A percentile compares a stretch with the other conserved stretches of the same genome.
Conservation (phyloP, 2,797 vertebrate species). For the Sphenodon punctatus region DNA sequence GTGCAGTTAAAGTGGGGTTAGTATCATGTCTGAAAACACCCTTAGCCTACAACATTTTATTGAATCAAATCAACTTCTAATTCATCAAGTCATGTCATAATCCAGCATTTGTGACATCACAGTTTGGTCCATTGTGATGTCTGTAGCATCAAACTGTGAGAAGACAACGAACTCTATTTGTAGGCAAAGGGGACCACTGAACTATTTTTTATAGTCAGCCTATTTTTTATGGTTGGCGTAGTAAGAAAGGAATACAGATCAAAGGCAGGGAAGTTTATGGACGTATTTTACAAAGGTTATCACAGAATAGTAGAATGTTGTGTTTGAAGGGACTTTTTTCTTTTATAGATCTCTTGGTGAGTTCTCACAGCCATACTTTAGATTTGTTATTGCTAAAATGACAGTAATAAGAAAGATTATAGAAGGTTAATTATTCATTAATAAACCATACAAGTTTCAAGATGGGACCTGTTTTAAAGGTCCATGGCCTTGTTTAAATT, state of each 20-base stretch:
- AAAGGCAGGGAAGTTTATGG: not conserved
- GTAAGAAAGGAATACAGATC: not conserved
- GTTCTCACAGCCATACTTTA: slow-evolving; percentile 10
- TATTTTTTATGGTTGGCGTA: not conserved
- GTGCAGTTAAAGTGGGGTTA: too few relatives aligned
- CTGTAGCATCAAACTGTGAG: not conserved
- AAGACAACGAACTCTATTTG: too few relatives aligned
- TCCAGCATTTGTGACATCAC: not conserved
- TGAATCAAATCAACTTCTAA: not conserved
- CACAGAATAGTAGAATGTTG: not conserved
- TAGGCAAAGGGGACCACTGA: too few relatives aligned
- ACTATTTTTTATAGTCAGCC: too few relatives aligned
- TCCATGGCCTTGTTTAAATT: slow-evolving; percentile 25
- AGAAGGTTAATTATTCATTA: slow-evolving; percentile 66
- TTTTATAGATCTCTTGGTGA: not conserved
- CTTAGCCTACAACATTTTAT: not conserved
- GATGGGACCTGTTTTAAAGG: slow-evolving; percentile 39
- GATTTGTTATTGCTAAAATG: slow-evolving; percentile 21
- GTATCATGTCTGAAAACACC: too few relatives aligned
- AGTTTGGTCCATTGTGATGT: not conserved
- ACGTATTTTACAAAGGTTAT: not conserved
- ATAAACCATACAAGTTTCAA: slow-evolving; percentile 49
- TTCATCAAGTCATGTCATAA: not conserved
- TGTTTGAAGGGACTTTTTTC: not conserved
- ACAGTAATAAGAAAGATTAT: slow-evolving; percentile 29